These are phyloP conservation scores for Macrotis lagotis DNA, from an alignment of 2,113 vertebrate species.

Conservation along the genomic window DNA sequence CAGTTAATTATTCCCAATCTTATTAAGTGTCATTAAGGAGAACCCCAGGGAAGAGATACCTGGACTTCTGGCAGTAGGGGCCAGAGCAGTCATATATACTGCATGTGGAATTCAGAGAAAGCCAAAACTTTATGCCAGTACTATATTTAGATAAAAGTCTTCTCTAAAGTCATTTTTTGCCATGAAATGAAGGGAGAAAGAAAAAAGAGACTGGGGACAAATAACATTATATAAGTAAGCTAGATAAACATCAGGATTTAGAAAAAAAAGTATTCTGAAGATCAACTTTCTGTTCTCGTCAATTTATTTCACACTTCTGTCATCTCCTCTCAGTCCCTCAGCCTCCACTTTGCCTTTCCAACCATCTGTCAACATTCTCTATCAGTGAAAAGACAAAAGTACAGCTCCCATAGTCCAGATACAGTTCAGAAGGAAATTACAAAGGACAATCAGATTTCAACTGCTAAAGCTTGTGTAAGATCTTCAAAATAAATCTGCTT, in stretches of 20 bases:
- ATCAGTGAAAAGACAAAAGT: constrained; percentile 68
- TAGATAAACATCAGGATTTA: constrained; percentile 57
- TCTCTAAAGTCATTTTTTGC: constrained; percentile 28
- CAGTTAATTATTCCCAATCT: neutral
- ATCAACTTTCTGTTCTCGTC: constrained; percentile 67
- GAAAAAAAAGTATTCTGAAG: constrained; percentile 56
- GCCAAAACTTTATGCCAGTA: neutral
- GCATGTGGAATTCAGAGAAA: neutral
- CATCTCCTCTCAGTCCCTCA: constrained; percentile 57
- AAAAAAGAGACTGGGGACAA: constrained; percentile 44
- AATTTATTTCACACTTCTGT: constrained; percentile 75
- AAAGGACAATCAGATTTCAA: constrained; percentile 57
- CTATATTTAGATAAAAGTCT: neutral
- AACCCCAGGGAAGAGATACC: neutral
- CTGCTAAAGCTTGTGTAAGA: constrained; percentile 34
- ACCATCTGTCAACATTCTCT: constrained; percentile 76
- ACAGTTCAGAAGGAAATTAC: constrained; percentile 44
- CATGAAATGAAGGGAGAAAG: constrained; percentile 18
- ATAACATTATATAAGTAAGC: constrained; percentile 35
- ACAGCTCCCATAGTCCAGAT: constrained; percentile 42
- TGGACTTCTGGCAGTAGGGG: neutral
- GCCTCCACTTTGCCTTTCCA: constrained; percentile 62
- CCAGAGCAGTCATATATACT: neutral
- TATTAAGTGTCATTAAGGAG: neutral
- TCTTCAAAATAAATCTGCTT: constrained; percentile 65